Evolutionary conservation across 2,888 invertebrate genomes (phyloP).

Genomic region (Ptychoptera contaminata): DNA sequence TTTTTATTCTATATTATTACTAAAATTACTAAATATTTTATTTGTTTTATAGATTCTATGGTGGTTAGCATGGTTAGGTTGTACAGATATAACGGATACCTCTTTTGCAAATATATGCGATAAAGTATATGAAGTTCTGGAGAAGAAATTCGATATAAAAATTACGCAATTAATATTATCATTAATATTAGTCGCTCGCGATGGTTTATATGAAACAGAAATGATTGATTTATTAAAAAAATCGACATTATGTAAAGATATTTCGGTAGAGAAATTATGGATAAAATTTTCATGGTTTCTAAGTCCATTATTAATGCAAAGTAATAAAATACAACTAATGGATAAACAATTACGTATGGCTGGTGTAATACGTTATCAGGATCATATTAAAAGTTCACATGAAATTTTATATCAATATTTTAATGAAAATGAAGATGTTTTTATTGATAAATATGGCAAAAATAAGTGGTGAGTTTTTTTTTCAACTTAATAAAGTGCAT

Average conservation of each 20-base stretch:
- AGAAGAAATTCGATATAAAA: slow-evolving; percentile 47
- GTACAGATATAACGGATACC: slow-evolving; percentile 37
- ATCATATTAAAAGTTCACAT: slow-evolving; percentile 10
- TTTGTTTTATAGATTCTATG: slow-evolving; percentile 34
- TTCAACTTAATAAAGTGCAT: too few relatives aligned
- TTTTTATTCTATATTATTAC: neutral
- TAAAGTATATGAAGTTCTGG: slow-evolving; percentile 49
- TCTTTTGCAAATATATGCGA: slow-evolving; percentile 39
- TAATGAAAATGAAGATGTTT: slow-evolving; percentile 12
- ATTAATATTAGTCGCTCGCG: slow-evolving; percentile 54
- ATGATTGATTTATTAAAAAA: slow-evolving; percentile 39
- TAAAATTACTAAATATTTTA: neutral
- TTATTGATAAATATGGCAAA: slow-evolving; percentile 13
- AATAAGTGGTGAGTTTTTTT: slow-evolving; percentile 15
- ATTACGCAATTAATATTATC: slow-evolving; percentile 52
- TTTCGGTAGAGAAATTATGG: slow-evolving; percentile 20
- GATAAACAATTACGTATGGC: slow-evolving; percentile 24
- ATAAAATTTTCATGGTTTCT: slow-evolving; percentile 31
- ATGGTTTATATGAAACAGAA: slow-evolving; percentile 69
- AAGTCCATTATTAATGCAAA: slow-evolving; percentile 28
- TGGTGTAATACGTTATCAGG: slow-evolving; percentile 22
- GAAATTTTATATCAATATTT: slow-evolving; percentile 12
- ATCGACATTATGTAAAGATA: slow-evolving; percentile 8
- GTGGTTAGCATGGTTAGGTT: slow-evolving; percentile 45
- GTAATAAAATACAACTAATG: slow-evolving; percentile 25